A percentile compares a stretch with the other conserved stretches of the same genome.
Evolutionary conservation across 2,113 vertebrate species (phyloP).

Genomic region (Indri indri): DNA sequence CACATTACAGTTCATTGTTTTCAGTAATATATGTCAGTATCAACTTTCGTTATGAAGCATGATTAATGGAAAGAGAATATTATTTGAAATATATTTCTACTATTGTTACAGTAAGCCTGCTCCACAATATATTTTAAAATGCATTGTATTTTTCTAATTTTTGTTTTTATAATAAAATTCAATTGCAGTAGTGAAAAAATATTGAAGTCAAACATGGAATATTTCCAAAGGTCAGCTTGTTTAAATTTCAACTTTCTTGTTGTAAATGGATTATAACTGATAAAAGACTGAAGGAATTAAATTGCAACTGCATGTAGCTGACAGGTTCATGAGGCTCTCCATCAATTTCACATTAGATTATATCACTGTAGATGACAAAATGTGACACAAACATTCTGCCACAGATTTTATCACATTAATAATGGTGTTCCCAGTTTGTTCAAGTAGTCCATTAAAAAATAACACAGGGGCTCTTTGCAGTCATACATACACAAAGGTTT

Average conservation of each 20-base stretch:
- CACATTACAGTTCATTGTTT: background rate
- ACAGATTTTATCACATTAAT: background rate
- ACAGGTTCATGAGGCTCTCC: background rate
- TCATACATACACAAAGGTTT: background rate
- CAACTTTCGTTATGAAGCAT: background rate
- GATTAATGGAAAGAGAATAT: background rate
- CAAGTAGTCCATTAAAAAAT: background rate
- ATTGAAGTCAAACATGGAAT: background rate
- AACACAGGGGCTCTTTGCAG: background rate
- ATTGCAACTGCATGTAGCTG: background rate
- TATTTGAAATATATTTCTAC: background rate
- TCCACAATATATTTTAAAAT: background rate
- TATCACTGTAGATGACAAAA: background rate
- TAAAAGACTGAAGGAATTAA: background rate
- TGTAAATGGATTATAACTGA: constrained; percentile 27
- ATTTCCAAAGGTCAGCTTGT: background rate
- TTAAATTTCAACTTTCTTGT: background rate
- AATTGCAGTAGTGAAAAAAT: background rate
- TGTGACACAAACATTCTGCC: background rate
- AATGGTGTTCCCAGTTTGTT: background rate
- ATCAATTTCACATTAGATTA: background rate
- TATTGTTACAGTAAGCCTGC: background rate
- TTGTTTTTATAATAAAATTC: background rate
- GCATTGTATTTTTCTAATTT: background rate
- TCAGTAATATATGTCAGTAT: background rate